phyloP scores from a whole-genome alignment of 2,113 vertebrate species.

The Phalacrocorax aristotelis region DNA sequence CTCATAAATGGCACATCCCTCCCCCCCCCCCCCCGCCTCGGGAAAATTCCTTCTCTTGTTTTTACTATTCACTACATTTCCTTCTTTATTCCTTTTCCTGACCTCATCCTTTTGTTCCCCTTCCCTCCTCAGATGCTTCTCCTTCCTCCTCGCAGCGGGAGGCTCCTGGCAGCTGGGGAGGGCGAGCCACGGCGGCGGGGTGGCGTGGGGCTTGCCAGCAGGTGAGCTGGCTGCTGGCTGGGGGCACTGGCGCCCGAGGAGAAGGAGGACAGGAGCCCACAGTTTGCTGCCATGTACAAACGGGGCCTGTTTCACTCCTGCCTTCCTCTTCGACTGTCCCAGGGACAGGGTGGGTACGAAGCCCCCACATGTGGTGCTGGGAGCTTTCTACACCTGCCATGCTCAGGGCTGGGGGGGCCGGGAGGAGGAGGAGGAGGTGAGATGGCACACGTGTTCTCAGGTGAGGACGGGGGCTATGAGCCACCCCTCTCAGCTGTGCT shows the following conservation, averaged over 20 bases:
- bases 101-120: slow-evolving; percentile 50
- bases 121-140: not conserved
- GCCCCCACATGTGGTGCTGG: not conserved
- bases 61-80: slow-evolving; percentile 21
- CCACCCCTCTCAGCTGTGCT: not conserved
- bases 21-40: not conserved
- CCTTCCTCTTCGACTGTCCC: not conserved
- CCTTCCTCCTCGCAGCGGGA: not conserved
- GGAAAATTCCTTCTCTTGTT: slow-evolving; percentile 46
- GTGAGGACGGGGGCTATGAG: not conserved
- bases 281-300: not conserved
- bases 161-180: not conserved
- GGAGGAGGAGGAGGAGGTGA: not conserved
- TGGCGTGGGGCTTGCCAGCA: not conserved
- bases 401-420: not conserved
- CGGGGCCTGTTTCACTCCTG: not conserved
- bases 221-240: not conserved
- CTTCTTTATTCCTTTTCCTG: slow-evolving; percentile 32
- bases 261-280: not conserved
- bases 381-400: not conserved
- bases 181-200: not conserved
- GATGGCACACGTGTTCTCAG: not conserved
- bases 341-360: not conserved
- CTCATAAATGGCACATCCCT: not conserved
- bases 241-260: not conserved